Evolutionary conservation across 2,113 vertebrate genomes (phyloP).

Genomic region (Erythrolamprus reginae): DNA sequence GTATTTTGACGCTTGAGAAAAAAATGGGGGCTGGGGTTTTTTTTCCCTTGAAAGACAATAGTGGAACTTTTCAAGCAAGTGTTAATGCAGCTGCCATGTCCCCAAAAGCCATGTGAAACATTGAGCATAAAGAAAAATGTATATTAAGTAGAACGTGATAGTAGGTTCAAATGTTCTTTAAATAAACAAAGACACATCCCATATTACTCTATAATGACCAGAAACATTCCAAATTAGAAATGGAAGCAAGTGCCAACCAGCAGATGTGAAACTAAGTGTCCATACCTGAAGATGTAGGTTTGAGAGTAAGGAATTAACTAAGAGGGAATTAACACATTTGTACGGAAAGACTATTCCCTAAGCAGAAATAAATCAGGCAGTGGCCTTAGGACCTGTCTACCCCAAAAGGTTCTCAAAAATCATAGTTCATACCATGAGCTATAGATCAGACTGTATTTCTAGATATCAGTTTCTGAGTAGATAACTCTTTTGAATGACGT

Average conservation of each 20-base stretch:
- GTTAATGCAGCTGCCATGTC: constrained; percentile 48
- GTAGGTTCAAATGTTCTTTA: constrained; percentile 43
- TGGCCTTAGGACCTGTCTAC: not conserved
- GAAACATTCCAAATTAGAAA: constrained; percentile 46
- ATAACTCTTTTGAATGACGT: not conserved
- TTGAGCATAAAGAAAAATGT: constrained; percentile 49
- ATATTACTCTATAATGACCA: constrained; percentile 32
- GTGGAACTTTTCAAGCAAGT: constrained; percentile 54
- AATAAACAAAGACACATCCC: constrained; percentile 28
- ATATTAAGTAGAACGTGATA: constrained; percentile 57
- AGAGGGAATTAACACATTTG: not conserved
- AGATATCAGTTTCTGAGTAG: not conserved
- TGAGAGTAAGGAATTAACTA: not conserved
- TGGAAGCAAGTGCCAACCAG: constrained; percentile 33
- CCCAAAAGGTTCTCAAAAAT: not conserved
- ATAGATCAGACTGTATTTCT: not conserved
- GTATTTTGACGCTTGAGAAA: constrained; percentile 49
- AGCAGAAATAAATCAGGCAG: not conserved
- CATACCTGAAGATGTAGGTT: constrained; percentile 14
- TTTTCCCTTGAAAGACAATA: constrained; percentile 26
- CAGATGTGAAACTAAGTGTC: constrained; percentile 40
- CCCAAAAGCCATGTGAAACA: constrained; percentile 48
- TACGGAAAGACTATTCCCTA: not conserved
- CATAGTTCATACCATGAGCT: not conserved
- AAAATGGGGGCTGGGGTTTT: constrained; percentile 7